Conservation (phyloP, 1,140 invertebrate species). For the Drosophila azteca region DNA sequence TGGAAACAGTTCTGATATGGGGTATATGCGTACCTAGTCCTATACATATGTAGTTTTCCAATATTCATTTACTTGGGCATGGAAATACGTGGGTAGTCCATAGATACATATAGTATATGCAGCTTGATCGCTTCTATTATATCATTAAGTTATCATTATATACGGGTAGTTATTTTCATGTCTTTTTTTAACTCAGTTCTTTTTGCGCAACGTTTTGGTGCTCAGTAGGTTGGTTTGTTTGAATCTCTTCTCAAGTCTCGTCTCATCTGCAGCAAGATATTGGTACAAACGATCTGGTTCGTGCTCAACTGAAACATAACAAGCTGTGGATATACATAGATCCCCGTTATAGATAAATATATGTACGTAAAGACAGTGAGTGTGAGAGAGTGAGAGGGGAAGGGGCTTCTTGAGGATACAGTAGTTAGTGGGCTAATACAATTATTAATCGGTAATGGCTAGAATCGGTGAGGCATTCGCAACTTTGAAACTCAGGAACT, state of each 20-base stretch:
- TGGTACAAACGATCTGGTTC: conserved; percentile 3
- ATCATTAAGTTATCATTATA: conserved; percentile 53
- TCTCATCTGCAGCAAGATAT: not conserved
- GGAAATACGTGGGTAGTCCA: conserved; percentile 26
- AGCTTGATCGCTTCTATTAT: conserved; percentile 46
- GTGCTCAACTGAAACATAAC: conserved; percentile 36
- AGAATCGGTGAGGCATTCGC: conserved; percentile 72
- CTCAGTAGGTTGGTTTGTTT: conserved; percentile 50
- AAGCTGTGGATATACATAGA: conserved; percentile 10
- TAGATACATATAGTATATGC: conserved; percentile 13
- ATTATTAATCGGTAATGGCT: conserved; percentile 46
- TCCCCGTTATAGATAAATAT: conserved; percentile 5
- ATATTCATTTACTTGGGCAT: conserved; percentile 31
- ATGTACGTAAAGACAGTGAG: conserved; percentile 12
- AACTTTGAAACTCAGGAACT: conserved; percentile 58
- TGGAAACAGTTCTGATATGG: conserved; percentile 30
- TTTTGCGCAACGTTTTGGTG: conserved; percentile 80
- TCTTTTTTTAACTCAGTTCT: conserved; percentile 79
- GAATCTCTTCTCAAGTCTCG: conserved; percentile 44
- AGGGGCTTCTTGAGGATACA: conserved; percentile 25
- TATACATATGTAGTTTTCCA: conserved; percentile 26
- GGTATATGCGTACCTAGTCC: conserved; percentile 30
- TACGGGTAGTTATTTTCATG: conserved; percentile 71
- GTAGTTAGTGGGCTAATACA: conserved; percentile 36
- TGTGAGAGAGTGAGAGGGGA: conserved; percentile 13